Evolutionary conservation across 2,888 invertebrate genomes (phyloP).

Genomic region (Meghimatium bilineatum): DNA sequence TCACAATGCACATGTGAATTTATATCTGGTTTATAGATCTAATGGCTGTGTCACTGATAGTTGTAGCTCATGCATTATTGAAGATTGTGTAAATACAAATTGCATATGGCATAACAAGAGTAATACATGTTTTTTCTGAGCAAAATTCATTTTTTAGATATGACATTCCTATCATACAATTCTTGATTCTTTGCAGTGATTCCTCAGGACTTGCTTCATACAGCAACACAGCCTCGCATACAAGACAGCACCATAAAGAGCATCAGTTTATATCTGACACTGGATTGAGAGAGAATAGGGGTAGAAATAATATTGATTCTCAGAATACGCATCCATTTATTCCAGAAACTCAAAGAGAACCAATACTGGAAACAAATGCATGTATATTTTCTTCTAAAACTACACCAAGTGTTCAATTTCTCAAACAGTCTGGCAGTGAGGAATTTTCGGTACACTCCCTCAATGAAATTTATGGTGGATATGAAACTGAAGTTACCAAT

Average conservation of each 20-base stretch:
- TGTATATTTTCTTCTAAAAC: not conserved
- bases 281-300: not conserved
- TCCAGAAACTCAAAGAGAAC: not conserved
- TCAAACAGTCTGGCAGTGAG: slow-evolving; percentile 55
- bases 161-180: not conserved
- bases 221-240: not conserved
- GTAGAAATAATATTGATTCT: not conserved
- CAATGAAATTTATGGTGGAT: not conserved
- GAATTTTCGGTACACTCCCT: slow-evolving; percentile 61
- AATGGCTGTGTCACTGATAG: too few relatives aligned
- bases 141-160: not conserved
- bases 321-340: not conserved
- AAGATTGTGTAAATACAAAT: too few relatives aligned
- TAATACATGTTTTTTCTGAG: not conserved
- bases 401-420: not conserved
- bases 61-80: too few relatives aligned
- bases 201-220: slow-evolving; percentile 28
- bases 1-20: too few relatives aligned
- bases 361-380: slow-evolving; percentile 7
- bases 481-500: not conserved
- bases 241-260: not conserved
- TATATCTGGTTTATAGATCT: too few relatives aligned
- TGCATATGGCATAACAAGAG: not conserved
- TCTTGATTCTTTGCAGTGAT: slow-evolving; percentile 30
- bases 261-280: not conserved